Conservation (phyloP, 2,113 vertebrate species). For the Cygnus atratus region DNA sequence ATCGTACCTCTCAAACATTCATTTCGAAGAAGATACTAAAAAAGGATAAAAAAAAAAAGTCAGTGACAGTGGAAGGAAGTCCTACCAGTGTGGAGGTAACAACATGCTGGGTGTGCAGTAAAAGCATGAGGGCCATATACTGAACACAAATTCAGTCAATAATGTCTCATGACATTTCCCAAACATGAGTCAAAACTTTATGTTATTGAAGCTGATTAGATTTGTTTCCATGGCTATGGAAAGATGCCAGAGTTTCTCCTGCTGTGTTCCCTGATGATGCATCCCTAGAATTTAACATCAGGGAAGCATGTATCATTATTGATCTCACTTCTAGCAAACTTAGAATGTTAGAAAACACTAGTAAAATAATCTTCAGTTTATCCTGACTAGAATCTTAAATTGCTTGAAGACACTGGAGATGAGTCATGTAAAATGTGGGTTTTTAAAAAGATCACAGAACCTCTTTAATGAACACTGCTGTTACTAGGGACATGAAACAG, state of each 20-base stretch:
- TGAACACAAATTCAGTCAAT: background rate
- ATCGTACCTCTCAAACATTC: background rate
- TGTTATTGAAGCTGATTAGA: background rate
- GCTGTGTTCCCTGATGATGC: background rate
- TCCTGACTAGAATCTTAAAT: background rate
- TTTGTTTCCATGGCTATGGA: background rate
- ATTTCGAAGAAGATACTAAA: background rate
- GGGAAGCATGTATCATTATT: background rate
- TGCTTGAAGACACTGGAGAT: background rate
- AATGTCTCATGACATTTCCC: background rate
- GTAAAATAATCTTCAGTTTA: background rate
- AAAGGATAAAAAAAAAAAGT: background rate
- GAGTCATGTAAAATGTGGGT: background rate
- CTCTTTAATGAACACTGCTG: background rate
- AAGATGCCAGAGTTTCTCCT: background rate
- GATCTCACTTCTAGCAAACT: background rate
- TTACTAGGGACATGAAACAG: background rate
- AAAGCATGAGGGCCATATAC: background rate
- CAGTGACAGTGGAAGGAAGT: background rate
- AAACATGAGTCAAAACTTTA: background rate
- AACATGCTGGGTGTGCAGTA: background rate
- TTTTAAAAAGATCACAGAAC: background rate
- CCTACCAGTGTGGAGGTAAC: background rate
- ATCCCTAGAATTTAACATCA: accelerated
- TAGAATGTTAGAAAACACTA: background rate